These are phyloP conservation scores for Chionis minor DNA, from an alignment of 2,113 vertebrate species.

Conservation along the genomic window DNA sequence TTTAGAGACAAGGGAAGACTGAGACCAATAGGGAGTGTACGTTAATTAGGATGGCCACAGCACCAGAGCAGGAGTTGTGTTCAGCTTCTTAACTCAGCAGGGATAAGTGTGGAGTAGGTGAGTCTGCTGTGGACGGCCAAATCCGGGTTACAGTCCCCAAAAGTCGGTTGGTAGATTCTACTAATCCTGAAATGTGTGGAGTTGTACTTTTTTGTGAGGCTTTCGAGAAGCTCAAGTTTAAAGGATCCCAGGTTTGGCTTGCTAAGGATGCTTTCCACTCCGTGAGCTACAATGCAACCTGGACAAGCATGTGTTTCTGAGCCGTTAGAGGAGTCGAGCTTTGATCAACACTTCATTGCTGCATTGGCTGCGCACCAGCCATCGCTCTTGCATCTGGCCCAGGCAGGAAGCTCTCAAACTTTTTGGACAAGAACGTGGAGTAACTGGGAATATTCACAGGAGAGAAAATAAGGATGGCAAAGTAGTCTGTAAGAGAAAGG, in stretches of 20 bases:
- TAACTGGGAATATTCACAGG: not conserved
- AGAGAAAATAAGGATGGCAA: not conserved
- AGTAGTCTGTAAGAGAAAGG: not conserved
- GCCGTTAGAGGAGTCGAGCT: not conserved
- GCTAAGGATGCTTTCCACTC: not conserved
- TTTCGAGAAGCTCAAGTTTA: not conserved
- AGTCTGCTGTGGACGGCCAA: not conserved
- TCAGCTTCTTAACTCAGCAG: not conserved
- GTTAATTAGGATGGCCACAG: not conserved
- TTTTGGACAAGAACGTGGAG: not conserved
- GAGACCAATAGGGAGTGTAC: not conserved
- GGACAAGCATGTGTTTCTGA: not conserved
- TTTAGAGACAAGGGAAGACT: not conserved
- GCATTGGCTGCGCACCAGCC: not conserved
- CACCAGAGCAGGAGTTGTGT: not conserved
- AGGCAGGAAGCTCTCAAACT: not conserved
- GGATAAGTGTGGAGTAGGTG: not conserved
- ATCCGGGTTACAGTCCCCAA: not conserved
- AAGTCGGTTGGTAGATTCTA: not conserved
- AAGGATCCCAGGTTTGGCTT: not conserved
- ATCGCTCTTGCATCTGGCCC: not conserved
- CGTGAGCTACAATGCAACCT: not conserved
- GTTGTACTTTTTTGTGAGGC: not conserved
- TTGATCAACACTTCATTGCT: not conserved
- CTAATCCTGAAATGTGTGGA: not conserved